Percentiles rank a stretch among this genome's conserved stretches.
phyloP scores from a whole-genome alignment of 2,888 invertebrate species.

The Ischnus inquisitorius region DNA sequence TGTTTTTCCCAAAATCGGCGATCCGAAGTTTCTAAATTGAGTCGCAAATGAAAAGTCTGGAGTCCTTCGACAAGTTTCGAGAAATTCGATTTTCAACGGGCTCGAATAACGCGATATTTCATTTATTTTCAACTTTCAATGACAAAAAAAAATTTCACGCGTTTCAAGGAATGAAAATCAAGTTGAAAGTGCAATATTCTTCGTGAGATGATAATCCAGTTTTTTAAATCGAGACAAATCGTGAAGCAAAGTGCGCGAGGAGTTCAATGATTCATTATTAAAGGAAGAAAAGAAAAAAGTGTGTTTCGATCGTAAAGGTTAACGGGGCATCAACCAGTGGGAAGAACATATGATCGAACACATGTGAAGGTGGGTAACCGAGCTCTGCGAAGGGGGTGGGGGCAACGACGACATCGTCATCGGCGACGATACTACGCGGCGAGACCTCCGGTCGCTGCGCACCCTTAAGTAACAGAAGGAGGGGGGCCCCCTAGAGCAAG shows the following conservation, averaged over 20 bases:
- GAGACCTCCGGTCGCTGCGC: neutral
- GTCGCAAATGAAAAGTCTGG: neutral
- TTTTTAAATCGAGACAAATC: too few relatives aligned
- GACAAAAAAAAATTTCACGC: too few relatives aligned
- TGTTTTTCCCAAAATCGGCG: constrained; percentile 3
- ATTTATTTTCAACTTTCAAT: too few relatives aligned
- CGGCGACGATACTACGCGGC: constrained; percentile 30
- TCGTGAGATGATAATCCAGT: too few relatives aligned
- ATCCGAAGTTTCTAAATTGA: neutral
- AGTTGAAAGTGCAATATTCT: too few relatives aligned
- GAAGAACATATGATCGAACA: constrained; percentile 66
- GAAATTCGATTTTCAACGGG: too few relatives aligned
- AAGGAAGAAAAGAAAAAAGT: neutral
- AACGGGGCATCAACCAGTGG: constrained; percentile 42
- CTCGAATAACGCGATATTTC: too few relatives aligned
- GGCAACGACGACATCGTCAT: constrained; percentile 35
- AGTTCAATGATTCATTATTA: neutral
- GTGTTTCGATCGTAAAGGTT: constrained; percentile 10
- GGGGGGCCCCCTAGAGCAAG: constrained; percentile 73
- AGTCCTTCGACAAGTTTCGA: too few relatives aligned
- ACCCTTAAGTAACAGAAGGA: constrained; percentile 65
- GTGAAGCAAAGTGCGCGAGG: too few relatives aligned
- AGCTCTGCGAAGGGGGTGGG: neutral
- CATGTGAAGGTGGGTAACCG: constrained; percentile 40
- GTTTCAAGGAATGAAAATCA: too few relatives aligned